Base-by-base conservation (phyloP, 2,797 vertebrate genomes). In the Busarellus nigricollis region DNA sequence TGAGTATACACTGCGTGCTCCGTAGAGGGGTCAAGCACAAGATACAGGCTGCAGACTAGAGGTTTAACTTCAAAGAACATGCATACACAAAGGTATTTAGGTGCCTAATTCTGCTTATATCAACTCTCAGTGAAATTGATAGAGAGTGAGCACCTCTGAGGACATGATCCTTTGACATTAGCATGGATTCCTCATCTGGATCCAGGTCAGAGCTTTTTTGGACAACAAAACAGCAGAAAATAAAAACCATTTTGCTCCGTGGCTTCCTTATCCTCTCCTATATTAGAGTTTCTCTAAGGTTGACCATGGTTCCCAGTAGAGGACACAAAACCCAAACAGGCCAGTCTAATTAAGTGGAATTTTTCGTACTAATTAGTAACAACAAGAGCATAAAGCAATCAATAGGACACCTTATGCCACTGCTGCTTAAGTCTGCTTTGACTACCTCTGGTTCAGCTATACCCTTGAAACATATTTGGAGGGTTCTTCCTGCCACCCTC, bases 281-380 rank as follows among this genome's bases (percentile, higher is more conserved):
- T 38, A 50, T 7, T 49, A 42, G n/a, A 83, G 52, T 50, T 85
- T 90, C 65, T 85, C 40, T 81, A 69, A 83, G 37, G 45, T 19
- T 72, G 69, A 84, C 37, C 55, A 81, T 14, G 18, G 62, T 24
- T 91, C 28, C 59, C 79, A 73, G 58, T 35, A 91, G 59, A 96
- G 88, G 77, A 90, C 91, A 47, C 13, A 91, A 90, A 24, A 76
- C 29, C 55, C 91, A 91, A 91, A 94, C 21, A 84, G 47, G 55
- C 59, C 91, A 66, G 54, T 73, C 59, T 95, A 95, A 96, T 95
- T 89, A 96, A 89, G 69, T 10, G 24, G 57, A 76, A 50, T 55
- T 91, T 94, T 94, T 86, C 21, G 38, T 62, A 81, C 69, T 92
- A 94, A 95, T 95, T 96, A 96, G 77, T 82, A 95, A 89, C 74